phyloP scores from a whole-genome alignment of 2,888 invertebrate species.

The Sinodicranocentrus sp. region DNA sequence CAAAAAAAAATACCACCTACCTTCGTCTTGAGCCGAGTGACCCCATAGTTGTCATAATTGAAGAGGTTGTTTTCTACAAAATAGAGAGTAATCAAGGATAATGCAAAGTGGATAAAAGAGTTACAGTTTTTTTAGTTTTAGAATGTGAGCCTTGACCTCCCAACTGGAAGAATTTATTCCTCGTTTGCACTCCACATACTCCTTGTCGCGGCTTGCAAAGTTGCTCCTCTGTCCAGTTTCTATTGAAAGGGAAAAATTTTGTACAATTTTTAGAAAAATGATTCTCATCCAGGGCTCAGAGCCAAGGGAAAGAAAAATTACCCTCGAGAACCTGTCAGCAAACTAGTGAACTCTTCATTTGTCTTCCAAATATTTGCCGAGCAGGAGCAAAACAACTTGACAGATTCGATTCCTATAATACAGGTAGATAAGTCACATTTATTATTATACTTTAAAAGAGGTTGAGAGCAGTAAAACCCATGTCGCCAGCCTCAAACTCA shows the following conservation, averaged over 20 bases:
- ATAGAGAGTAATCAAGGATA: too few relatives aligned
- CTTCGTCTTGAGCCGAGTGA: constrained; percentile 7
- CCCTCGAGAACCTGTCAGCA: constrained; percentile 15
- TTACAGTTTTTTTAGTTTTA: too few relatives aligned
- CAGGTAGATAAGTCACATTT: too few relatives aligned
- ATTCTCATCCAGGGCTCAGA: too few relatives aligned
- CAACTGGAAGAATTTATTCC: constrained; percentile 1
- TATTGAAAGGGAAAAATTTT: too few relatives aligned
- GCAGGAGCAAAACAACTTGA: constrained; percentile 33
- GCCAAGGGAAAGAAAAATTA: not conserved
- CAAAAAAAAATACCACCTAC: too few relatives aligned
- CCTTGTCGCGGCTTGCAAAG: constrained; percentile 27
- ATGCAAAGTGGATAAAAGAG: too few relatives aligned
- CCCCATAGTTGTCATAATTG: constrained; percentile 33
- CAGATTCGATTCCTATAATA: not conserved
- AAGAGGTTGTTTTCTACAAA: not conserved
- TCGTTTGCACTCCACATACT: constrained; percentile 30
- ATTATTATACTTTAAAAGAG: too few relatives aligned
- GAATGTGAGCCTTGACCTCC: too few relatives aligned
- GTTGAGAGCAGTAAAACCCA: too few relatives aligned
- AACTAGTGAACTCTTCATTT: constrained; percentile 12
- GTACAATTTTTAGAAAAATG: too few relatives aligned
- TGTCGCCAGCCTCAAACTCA: too few relatives aligned
- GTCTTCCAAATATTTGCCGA: constrained; percentile 4
- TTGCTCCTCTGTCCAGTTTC: constrained; percentile 25